Base-by-base conservation (phyloP, 2,888 invertebrate species). In the Anoplius nigerrimus region DNA sequence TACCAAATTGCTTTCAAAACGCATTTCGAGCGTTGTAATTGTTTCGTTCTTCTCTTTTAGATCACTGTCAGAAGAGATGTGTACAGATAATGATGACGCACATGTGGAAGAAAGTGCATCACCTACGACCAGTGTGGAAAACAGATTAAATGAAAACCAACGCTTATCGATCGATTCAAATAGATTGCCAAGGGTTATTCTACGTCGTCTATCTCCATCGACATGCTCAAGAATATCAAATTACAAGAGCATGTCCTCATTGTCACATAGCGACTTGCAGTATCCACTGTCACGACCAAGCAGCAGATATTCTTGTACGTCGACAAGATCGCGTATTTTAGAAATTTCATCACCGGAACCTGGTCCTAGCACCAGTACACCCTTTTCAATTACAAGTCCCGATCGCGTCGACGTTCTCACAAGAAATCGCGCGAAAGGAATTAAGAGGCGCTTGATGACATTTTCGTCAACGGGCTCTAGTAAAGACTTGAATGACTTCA, bases 181-280 rank as follows among this genome's bases (percentile, higher is more conserved):
- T 42, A 61, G 66, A 48, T 45, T 67, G 15, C 84, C 85, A 4
- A 77, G 64, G 69, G 75, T 87, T 56, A 71, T 82, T 45, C 68
- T 86, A 0, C 72, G 81, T 1, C 79, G 83, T 79, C 43, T 86
- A 8, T 80, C 86, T 3, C 55, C 72, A n/a, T 74, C 82, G 15
- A 81, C 78, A 42, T 81, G 80, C 72, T 76, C 83, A 6, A 73
- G 69, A 53, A 68, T 67, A 56, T 60, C 62, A 21, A 64, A 46
- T 15, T 71, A 68, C 46, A 66, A 64, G 52, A 78, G 69, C 45
- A 76, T 75, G 13, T 63, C 72, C 46, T 52, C 63, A 6, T 34
- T 18, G 57, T 51, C 55, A 15, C 22, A 2, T 27, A 58, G 48
- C 61, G 16, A 11, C 11, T 43, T 21, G 18, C 55, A 43, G 53